Conservation (phyloP, 92 coral and sea anemone species). For the Paragorgia papillata region DNA sequence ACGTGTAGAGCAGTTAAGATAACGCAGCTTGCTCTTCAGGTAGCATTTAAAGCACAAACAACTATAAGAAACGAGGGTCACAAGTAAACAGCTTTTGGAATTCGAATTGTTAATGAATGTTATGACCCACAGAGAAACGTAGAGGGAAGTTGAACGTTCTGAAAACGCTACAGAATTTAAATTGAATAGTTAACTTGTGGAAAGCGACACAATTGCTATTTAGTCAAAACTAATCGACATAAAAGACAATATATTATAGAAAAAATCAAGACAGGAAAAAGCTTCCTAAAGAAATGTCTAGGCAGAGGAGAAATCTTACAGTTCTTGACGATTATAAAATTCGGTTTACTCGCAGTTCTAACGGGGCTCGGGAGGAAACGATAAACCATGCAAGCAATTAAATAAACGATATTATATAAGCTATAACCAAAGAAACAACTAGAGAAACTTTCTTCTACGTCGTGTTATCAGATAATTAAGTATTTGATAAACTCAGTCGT, state of each 20-base stretch:
- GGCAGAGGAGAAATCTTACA: no score
- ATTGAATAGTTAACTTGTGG: slow-evolving; percentile 13
- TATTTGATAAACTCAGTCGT: background rate
- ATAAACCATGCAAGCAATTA: no score
- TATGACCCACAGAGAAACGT: slow-evolving; percentile 29
- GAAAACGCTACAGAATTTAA: slow-evolving; percentile 20
- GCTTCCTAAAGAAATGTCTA: background rate
- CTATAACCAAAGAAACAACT: no score
- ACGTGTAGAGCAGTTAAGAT: background rate
- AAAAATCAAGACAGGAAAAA: no score
- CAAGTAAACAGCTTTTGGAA: slow-evolving; percentile 37
- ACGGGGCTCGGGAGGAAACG: no score
- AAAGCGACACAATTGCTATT: slow-evolving; percentile 17
- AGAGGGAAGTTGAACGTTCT: slow-evolving; percentile 4
- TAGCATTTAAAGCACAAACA: slow-evolving; percentile 1
- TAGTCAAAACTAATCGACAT: background rate
- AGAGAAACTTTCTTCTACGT: no score
- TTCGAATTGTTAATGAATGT: slow-evolving; percentile 22
- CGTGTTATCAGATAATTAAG: no score
- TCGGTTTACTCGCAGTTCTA: no score
- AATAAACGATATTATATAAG: no score
- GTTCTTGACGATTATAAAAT: background rate
- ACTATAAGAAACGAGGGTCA: slow-evolving; percentile 1
- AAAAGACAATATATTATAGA: background rate
- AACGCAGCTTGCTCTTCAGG: slow-evolving; percentile 6